Evolutionary conservation across 2,888 invertebrate genomes (phyloP), one percentile per base, ranked within the genome.

Genomic region (Helobdella robusta): DNA sequence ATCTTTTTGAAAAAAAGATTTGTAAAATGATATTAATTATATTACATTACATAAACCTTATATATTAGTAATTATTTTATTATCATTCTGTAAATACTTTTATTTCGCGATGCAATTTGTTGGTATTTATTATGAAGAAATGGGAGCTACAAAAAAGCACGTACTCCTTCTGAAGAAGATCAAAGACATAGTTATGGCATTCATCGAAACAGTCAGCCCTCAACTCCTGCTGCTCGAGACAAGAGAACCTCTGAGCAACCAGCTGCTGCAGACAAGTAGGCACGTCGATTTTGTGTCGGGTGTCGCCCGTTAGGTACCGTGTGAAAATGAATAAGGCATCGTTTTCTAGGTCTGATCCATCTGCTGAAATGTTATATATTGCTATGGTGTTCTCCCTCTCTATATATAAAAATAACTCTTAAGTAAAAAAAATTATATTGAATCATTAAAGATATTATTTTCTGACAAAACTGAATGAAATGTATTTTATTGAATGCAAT

Each of bases 271-370:
- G 73, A 46, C 75, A 73, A 61, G 80, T 78, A 18, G 75, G 74
- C 11, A 81, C 72, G 18, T 76, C 77, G 50, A 82, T 75, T 2
- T 79, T 77, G 79, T 75, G 82, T 78, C 78, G 82, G 80, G 75
- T 85, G 80, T 88, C 87, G 71, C 85, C 83, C 70, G 86, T 86
- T 66, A 90, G 81, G 80, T 88, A 89, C 76, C 86, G 87, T 74
- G 86, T 86, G 76, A 87, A 89, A 75, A 90, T 86, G 72, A 82
- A 82, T 70, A 87, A 82, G 66, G 88, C 88, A 73, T 82, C 82
- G 69, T 76, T 73, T 66, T 78, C 79, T 52, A 79, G 77, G 72
- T 78, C 81, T 81, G 70, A 25, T 20, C n/a, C n/a, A n/a, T n/a
- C n/a, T n/a, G n/a, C n/a, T n/a, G n/a, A n/a, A n/a, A n/a, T n/a